Conservation (phyloP, 2,888 invertebrate genomes). For the Brenthis hecate region DNA sequence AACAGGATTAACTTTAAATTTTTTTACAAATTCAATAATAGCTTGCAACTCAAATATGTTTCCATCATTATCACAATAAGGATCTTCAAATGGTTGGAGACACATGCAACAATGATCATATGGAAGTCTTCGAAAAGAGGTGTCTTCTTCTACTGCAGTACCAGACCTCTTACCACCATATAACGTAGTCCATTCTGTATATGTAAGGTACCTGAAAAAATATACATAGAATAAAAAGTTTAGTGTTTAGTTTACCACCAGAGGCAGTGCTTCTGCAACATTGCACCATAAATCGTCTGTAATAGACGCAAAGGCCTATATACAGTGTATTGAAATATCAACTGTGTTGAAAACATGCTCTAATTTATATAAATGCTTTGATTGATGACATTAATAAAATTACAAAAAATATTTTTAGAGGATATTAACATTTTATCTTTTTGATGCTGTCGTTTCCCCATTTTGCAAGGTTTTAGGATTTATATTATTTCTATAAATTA, state of each 20-base stretch:
- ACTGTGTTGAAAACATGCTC: too few species aligned
- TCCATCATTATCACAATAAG: slow-evolving; percentile 94
- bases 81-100: slow-evolving; percentile 94
- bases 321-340: too few species aligned
- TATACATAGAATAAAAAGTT: slow-evolving; percentile 6
- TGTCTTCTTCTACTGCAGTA: slow-evolving; percentile 86
- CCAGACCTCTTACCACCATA: slow-evolving; percentile 93
- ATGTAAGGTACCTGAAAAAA: slow-evolving; percentile 88
- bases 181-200: slow-evolving; percentile 93
- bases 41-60: slow-evolving; percentile 96
- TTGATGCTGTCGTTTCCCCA: slow-evolving; percentile 97
- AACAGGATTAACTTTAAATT: slow-evolving; percentile 96
- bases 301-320: too few species aligned
- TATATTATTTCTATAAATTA: not conserved
- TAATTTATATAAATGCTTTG: too few species aligned
- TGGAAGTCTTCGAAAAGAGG: slow-evolving; percentile 94
- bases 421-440: slow-evolving; percentile 92
- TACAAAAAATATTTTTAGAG: slow-evolving; percentile 39
- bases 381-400: slow-evolving; percentile 10
- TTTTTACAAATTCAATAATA: slow-evolving; percentile 92
- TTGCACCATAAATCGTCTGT: too few species aligned
- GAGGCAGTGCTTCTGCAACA: too few species aligned
- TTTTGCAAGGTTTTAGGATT: slow-evolving; percentile 63
- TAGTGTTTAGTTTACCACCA: too few species aligned
- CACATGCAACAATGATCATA: slow-evolving; percentile 96